phyloP scores from a whole-genome alignment of 2,797 vertebrate species.

The Anisognathus igniventris region DNA sequence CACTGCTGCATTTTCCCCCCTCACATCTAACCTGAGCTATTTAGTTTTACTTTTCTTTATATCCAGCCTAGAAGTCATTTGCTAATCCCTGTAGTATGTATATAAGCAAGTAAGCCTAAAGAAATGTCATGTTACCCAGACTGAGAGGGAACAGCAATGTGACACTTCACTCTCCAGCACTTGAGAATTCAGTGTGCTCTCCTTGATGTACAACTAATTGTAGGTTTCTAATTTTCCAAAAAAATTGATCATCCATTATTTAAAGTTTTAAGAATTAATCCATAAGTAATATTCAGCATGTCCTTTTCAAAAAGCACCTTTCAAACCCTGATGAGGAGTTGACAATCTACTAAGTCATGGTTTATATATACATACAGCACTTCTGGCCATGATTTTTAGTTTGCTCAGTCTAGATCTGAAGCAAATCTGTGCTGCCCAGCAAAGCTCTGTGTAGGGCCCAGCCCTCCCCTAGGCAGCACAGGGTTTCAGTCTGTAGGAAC shows the following conservation, averaged over 20 bases:
- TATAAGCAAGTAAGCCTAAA: background rate
- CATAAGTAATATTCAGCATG: background rate
- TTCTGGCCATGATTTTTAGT: background rate
- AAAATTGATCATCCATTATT: background rate
- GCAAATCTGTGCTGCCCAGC: background rate
- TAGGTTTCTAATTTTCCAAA: background rate
- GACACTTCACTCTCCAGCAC: background rate
- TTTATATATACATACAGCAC: background rate
- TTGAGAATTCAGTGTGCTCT: background rate
- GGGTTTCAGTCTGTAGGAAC: background rate
- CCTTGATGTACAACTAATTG: background rate
- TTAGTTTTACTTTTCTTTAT: background rate
- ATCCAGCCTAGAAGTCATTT: background rate
- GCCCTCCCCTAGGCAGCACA: background rate
- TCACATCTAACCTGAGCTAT: background rate
- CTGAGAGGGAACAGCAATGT: background rate
- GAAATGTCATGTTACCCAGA: background rate
- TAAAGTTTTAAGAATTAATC: background rate
- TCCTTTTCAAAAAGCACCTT: background rate
- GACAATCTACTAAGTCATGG: background rate
- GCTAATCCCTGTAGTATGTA: background rate
- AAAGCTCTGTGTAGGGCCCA: fast-evolving
- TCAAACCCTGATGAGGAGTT: background rate
- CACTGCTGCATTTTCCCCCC: background rate
- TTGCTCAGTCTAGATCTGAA: background rate